phyloP scores from a whole-genome alignment of 2,113 vertebrate species.

The Furnarius figulus region DNA sequence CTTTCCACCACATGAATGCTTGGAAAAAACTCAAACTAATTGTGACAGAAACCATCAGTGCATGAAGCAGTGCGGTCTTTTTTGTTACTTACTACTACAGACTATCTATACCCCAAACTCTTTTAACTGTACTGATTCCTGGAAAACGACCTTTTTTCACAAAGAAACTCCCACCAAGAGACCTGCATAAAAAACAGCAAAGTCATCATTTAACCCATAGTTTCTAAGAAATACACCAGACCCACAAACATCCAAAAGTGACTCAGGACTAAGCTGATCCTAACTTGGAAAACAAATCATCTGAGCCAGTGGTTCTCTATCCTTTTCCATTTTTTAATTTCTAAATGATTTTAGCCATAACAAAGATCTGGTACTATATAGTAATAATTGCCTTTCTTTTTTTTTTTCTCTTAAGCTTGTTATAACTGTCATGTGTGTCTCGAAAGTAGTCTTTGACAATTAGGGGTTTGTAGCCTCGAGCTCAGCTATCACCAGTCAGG shows the following conservation, averaged over 20 bases:
- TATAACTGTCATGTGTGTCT: neutral
- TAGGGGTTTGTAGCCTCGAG: neutral
- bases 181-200: neutral
- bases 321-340: neutral
- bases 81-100: neutral
- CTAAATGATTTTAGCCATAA: neutral
- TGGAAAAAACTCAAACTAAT: neutral
- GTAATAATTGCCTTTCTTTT: neutral
- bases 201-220: neutral
- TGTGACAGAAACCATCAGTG: neutral
- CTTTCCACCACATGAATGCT: neutral
- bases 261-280: neutral
- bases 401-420: neutral
- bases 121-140: neutral
- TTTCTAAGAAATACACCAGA: neutral
- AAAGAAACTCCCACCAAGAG: neutral
- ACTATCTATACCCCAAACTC: neutral
- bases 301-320: neutral
- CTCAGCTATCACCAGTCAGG: neutral
- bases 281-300: neutral
- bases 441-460: neutral
- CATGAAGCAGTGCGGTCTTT: neutral
- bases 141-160: neutral
- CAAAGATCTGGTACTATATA: neutral
- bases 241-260: neutral